Evolutionary conservation across 2,888 invertebrate species (phyloP).

Genomic region (Parnassius smintheus): DNA sequence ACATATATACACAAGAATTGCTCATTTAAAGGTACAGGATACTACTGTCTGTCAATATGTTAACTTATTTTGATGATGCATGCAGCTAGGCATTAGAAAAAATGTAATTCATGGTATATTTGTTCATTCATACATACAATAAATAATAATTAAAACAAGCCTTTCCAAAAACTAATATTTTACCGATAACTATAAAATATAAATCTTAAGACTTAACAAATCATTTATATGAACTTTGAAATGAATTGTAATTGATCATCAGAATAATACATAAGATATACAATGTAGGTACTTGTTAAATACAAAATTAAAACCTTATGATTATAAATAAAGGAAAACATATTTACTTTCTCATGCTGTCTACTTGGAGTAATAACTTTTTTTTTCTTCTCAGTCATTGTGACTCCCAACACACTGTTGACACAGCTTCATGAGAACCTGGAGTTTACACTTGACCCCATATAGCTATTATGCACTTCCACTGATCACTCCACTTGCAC

Average conservation of each 20-base stretch:
- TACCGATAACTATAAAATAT: constrained; percentile 1
- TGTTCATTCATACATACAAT: too few species aligned
- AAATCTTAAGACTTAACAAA: background rate
- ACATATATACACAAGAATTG: too few species aligned
- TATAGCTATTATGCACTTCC: constrained; percentile 48
- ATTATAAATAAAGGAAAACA: constrained; percentile 63
- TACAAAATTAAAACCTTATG: constrained; percentile 51
- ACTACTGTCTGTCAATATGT: too few species aligned
- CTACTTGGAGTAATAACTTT: constrained; percentile 26
- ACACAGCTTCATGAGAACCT: constrained; percentile 51
- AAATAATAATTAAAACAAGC: too few species aligned
- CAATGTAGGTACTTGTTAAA: constrained; percentile 28
- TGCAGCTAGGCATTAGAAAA: too few species aligned
- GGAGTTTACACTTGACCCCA: constrained; percentile 45
- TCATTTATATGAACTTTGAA: background rate
- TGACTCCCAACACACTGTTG: constrained; percentile 49
- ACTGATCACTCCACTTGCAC: constrained; percentile 67
- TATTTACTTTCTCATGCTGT: constrained; percentile 68
- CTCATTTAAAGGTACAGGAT: too few species aligned
- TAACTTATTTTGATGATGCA: too few species aligned
- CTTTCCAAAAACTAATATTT: too few species aligned
- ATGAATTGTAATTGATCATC: constrained; percentile 1
- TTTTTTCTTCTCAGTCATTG: constrained; percentile 5
- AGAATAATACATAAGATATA: constrained; percentile 13
- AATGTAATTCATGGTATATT: too few species aligned